Evolutionary conservation across 1,140 invertebrate species (phyloP), one percentile per base, ranked within the genome.

Genomic region (Cardiocondyla obscurior): DNA sequence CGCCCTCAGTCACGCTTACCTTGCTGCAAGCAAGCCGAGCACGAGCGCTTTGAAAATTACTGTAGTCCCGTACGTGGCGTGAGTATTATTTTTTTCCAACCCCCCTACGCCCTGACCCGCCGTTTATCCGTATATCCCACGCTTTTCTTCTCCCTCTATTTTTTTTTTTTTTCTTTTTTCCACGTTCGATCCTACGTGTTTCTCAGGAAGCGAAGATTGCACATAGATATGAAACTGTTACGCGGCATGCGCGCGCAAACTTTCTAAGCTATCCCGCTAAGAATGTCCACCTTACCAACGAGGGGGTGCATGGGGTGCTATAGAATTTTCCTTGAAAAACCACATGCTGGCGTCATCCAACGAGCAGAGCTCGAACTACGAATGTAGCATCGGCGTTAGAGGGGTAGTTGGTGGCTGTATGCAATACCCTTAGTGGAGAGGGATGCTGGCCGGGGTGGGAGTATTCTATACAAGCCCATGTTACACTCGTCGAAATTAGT

Each of bases 1-100:
- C 91, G 86, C 89, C 73, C 67, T 86, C 70, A 92, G 91, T 93
- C 92, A 93, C 92, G 92, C 91, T 92, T 93, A 89, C 91, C 89
- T 87, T 89, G 89, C 85, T 85, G 87, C 87, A 85, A 87, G 86
- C 90, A 89, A 91, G 77, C 87, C 88, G 86, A 90, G 89, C 88
- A 90, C 89, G 90, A 89, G 87, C 85, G 86, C 82, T 85, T 84
- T 90, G 85, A 90, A 89, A 91, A 93, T 93, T 91, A 92, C 86
- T 86, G 83, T 81, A 87, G 83, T 85, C 77, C 67, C 72, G 81
- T 89, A 89, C 88, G 87, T 92, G 88, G 86, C 86, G 77, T 85
- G 85, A 87, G 90, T 89, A 91, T 91, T 89, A 90, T 91, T 92
- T 91, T 90, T 90, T 83, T 28, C 55, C 36, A 64, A n/a, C n/a